These are phyloP conservation scores for Psephotus haematonotus DNA, from an alignment of 2,113 vertebrate species.

Conservation along the genomic window DNA sequence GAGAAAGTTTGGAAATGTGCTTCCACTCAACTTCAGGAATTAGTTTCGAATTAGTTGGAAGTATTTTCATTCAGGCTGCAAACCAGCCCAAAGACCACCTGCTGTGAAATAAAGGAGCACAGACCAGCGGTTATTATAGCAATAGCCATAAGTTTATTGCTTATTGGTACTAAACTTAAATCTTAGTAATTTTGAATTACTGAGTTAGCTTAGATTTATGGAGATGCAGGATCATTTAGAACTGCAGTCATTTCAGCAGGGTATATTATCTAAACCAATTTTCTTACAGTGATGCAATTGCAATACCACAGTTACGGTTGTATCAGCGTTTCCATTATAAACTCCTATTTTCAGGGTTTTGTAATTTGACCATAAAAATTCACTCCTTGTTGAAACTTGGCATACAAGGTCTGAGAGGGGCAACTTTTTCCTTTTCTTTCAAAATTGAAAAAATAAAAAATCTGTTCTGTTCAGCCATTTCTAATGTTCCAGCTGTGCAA, in stretches of 20 bases:
- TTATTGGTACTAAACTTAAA: constrained; percentile 81
- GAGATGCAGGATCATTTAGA: constrained; percentile 75
- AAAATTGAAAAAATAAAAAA: background rate
- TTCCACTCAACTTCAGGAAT: constrained; percentile 70
- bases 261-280: constrained; percentile 83
- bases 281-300: constrained; percentile 75
- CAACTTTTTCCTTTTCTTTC: background rate
- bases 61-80: constrained; percentile 63
- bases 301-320: constrained; percentile 74
- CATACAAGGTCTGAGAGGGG: constrained; percentile 58
- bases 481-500: constrained; percentile 9
- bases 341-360: constrained; percentile 76
- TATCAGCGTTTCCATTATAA: constrained; percentile 80
- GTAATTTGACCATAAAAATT: constrained; percentile 82
- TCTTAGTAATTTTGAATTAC: constrained; percentile 83
- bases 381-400: constrained; percentile 73
- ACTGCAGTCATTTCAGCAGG: constrained; percentile 76
- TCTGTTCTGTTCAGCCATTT: background rate
- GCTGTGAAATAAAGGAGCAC: constrained; percentile 73
- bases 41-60: constrained; percentile 71
- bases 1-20: constrained; percentile 54
- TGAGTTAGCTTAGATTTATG: constrained; percentile 84
- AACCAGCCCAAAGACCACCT: constrained; percentile 75
- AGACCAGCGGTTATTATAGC: constrained; percentile 76
- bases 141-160: constrained; percentile 82